Percentiles rank a stretch among this genome's conserved stretches.
Evolutionary conservation across 1,140 invertebrate genomes (phyloP).

Genomic region (Archivesica marissinica): DNA sequence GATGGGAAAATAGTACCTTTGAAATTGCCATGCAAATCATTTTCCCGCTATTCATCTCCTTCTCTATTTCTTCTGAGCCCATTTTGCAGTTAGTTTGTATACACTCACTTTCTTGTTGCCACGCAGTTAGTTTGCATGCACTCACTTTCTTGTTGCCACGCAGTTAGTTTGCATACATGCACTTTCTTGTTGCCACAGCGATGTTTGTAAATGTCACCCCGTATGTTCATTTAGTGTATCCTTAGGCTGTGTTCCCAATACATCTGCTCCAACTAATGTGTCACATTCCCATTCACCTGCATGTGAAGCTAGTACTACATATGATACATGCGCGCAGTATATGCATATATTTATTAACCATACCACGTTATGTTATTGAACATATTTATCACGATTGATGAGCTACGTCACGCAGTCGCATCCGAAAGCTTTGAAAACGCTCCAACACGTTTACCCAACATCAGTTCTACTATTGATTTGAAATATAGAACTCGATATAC

Average conservation of each 20-base stretch:
- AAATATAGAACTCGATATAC: background rate
- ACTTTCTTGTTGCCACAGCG: background rate
- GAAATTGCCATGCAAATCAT: constrained; percentile 90
- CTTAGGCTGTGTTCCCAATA: too few species aligned
- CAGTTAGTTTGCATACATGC: background rate
- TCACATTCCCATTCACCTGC: background rate
- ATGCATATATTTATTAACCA: background rate
- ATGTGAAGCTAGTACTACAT: background rate
- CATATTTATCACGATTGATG: background rate
- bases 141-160: background rate
- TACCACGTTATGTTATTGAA: background rate
- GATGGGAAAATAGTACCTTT: constrained; percentile 97
- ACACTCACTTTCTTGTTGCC: background rate
- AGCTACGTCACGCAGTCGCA: background rate
- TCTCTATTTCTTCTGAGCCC: constrained; percentile 59
- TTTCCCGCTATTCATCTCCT: constrained; percentile 63
- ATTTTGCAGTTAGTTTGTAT: background rate
- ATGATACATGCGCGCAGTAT: background rate
- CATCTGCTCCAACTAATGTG: too few species aligned
- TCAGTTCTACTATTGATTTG: background rate
- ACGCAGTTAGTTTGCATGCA: background rate
- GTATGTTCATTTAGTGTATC: background rate
- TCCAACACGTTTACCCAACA: background rate
- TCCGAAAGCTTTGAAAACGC: background rate
- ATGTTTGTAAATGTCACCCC: too few species aligned